phyloP scores from a whole-genome alignment of 2,797 vertebrate genomes.

The Anableps anableps region DNA sequence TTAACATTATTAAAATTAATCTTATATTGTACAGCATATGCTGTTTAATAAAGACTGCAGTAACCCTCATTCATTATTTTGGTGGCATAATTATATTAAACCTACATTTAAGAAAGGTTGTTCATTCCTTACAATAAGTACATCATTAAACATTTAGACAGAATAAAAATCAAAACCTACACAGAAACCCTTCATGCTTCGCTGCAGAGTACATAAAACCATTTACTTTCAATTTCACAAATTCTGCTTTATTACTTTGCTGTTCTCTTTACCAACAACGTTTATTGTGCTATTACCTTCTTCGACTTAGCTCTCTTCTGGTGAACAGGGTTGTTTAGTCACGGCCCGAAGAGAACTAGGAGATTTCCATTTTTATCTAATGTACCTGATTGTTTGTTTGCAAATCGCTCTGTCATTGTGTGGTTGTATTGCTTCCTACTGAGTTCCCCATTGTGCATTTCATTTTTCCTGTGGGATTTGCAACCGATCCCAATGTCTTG shows the following conservation, averaged over 20 bases:
- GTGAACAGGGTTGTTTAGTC: constrained; percentile 48
- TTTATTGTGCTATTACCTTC: constrained; percentile 46
- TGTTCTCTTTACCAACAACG: constrained; percentile 22
- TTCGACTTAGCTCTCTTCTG: constrained; percentile 10
- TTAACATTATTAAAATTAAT: neutral
- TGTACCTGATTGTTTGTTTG: constrained; percentile 49
- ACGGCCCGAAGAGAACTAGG: constrained; percentile 46
- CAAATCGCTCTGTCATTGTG: constrained; percentile 52
- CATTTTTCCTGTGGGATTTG: constrained; percentile 68
- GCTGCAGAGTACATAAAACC: neutral
- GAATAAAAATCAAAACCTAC: constrained; percentile 15
- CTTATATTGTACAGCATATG: too few species aligned
- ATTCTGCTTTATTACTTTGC: constrained; percentile 54
- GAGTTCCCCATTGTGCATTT: constrained; percentile 39
- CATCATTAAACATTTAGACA: neutral
- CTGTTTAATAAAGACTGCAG: neutral
- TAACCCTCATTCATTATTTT: neutral
- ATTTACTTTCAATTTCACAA: constrained; percentile 49
- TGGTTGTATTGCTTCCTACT: constrained; percentile 36
- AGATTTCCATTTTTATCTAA: constrained; percentile 62
- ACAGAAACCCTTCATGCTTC: constrained; percentile 15
- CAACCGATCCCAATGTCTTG: constrained; percentile 64
- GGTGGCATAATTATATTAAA: neutral
- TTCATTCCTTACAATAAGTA: neutral
- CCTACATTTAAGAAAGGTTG: neutral